These are phyloP conservation scores for Paelopatides confundens DNA, from an alignment of 53 echinoderm and acorn worm species.

Conservation along the genomic window DNA sequence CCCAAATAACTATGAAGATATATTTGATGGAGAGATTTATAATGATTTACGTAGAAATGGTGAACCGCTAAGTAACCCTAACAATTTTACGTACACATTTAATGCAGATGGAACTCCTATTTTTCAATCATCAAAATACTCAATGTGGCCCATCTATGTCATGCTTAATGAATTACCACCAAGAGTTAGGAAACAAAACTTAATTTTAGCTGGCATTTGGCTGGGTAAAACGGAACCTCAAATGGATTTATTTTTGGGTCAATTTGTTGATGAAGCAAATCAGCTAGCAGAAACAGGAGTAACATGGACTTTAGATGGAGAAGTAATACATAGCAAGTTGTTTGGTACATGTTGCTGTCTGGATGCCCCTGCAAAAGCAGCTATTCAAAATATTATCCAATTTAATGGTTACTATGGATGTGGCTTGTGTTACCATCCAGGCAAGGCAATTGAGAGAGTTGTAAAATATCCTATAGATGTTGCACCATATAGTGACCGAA, in stretches of 20 bases:
- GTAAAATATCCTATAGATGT: constrained; percentile 61
- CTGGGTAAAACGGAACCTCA: constrained; percentile 37
- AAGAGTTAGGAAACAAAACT: neutral
- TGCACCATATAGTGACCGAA: constrained; percentile 34
- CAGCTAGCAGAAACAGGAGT: too few relatives aligned
- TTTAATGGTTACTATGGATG: constrained; percentile 70
- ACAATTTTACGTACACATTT: constrained; percentile 36
- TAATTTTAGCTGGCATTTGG: constrained; percentile 29
- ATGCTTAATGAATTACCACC: constrained; percentile 39
- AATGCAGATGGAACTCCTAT: constrained; percentile 26
- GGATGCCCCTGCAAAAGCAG: constrained; percentile 53
- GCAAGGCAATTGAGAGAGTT: constrained; percentile 31
- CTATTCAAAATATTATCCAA: constrained; percentile 54
- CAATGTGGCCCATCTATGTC: constrained; percentile 36
- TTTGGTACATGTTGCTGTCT: constrained; percentile 57
- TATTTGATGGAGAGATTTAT: neutral
- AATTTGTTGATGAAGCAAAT: too few relatives aligned
- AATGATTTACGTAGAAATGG: neutral
- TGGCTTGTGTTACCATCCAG: constrained; percentile 56
- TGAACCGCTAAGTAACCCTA: neutral
- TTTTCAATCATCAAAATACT: constrained; percentile 18
- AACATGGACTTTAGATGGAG: constrained; percentile 3
- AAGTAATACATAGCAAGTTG: constrained; percentile 49
- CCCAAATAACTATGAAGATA: neutral
- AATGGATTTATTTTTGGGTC: constrained; percentile 22